Percentiles rank a stretch among this genome's conserved stretches.
phyloP scores from a whole-genome alignment of 2,888 invertebrate species.

The Chymomyza fuscimana region DNA sequence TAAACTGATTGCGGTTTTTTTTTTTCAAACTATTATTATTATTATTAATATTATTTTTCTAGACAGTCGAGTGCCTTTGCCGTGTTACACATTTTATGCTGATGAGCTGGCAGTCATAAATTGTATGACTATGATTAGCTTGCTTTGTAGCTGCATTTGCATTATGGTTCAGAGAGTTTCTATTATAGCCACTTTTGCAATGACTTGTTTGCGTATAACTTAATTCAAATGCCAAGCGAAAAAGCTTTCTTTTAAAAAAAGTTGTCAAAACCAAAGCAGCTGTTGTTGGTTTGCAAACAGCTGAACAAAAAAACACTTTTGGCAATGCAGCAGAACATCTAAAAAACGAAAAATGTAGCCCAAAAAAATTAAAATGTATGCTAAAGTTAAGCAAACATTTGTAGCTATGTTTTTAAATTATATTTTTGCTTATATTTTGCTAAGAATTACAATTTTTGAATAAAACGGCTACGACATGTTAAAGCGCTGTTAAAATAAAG shows the following conservation, averaged over 20 bases:
- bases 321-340: too few relatives aligned
- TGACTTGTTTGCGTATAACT: too few relatives aligned
- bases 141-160: not conserved
- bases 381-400: not conserved
- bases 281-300: not conserved
- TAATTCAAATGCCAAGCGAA: not conserved
- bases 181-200: not conserved
- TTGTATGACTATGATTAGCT: conserved; percentile 12
- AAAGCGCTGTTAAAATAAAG: not conserved
- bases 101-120: conserved; percentile 26
- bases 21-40: not conserved
- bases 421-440: not conserved
- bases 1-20: conserved; percentile 6
- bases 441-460: not conserved
- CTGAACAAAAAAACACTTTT: not conserved
- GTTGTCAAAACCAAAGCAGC: not conserved
- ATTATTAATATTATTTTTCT: not conserved
- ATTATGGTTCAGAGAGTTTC: not conserved
- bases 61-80: not conserved
- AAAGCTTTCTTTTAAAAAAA: not conserved
- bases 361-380: not conserved
- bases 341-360: too few relatives aligned
- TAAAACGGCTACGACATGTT: not conserved
- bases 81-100: conserved; percentile 61
- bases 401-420: not conserved